Evolutionary conservation across 2,797 vertebrate species (phyloP).

Genomic region (Melanotaenia nigrans): DNA sequence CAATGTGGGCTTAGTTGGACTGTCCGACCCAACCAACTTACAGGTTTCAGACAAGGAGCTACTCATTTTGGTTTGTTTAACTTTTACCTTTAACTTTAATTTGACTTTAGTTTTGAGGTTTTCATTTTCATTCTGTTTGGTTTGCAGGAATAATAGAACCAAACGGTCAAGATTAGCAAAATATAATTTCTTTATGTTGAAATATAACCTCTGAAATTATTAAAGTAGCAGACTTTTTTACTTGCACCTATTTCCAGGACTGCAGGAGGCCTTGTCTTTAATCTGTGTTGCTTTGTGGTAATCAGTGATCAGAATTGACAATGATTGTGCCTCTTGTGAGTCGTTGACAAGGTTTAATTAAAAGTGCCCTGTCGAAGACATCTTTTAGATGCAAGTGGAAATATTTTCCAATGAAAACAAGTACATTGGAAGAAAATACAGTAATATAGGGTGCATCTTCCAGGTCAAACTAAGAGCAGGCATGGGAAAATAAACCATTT

Average conservation of each 20-base stretch:
- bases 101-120: neutral
- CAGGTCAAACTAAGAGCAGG: too few species aligned
- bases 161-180: neutral
- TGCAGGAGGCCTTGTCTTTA: neutral
- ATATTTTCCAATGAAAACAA: neutral
- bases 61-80: neutral
- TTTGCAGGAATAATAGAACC: neutral
- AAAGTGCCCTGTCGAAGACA: neutral
- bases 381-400: neutral
- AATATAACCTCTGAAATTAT: neutral
- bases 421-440: neutral
- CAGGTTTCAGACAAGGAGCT: neutral
- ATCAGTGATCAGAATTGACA: neutral
- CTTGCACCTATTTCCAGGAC: neutral
- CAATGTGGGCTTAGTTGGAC: too few species aligned
- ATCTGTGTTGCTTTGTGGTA: neutral
- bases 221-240: neutral
- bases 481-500: neutral
- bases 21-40: neutral
- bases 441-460: neutral
- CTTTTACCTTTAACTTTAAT: neutral
- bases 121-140: neutral
- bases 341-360: neutral
- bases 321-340: neutral
- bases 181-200: neutral